Conservation (phyloP, 2,797 vertebrate genomes). For the Arnoldichthys spilopterus region DNA sequence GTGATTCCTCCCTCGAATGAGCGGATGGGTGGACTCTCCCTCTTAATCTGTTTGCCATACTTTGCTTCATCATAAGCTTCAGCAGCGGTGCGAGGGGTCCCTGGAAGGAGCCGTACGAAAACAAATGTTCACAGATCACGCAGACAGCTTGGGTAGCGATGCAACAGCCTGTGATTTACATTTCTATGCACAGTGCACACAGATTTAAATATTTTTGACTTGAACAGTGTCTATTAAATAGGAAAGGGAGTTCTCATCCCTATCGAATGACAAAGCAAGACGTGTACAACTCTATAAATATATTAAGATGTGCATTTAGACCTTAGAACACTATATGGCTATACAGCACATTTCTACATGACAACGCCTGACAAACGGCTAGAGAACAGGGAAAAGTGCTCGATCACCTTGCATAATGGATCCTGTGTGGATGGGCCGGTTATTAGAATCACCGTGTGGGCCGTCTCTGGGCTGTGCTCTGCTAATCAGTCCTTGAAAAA, state of each 20-base stretch:
- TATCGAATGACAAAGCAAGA: too few relatives aligned
- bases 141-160: background rate
- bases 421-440: conserved; percentile 87
- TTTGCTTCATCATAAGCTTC: conserved; percentile 93
- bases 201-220: too few relatives aligned
- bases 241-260: too few relatives aligned
- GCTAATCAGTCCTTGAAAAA: conserved; percentile 89
- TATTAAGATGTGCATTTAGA: too few relatives aligned
- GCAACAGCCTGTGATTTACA: too few relatives aligned
- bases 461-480: conserved; percentile 91
- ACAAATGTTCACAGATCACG: background rate
- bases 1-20: conserved; percentile 93
- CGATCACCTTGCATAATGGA: conserved; percentile 98
- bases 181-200: too few relatives aligned
- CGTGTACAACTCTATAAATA: too few relatives aligned
- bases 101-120: conserved; percentile 66
- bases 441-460: conserved; percentile 89
- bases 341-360: too few relatives aligned
- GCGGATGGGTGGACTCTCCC: conserved; percentile 93
- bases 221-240: too few relatives aligned
- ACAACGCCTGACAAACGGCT: background rate
- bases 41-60: conserved; percentile 95
- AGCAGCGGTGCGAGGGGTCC: conserved; percentile 89
- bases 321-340: too few relatives aligned
- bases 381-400: background rate